Conservation (phyloP, 2,113 vertebrate genomes). For the Rhinolophus sinicus region DNA sequence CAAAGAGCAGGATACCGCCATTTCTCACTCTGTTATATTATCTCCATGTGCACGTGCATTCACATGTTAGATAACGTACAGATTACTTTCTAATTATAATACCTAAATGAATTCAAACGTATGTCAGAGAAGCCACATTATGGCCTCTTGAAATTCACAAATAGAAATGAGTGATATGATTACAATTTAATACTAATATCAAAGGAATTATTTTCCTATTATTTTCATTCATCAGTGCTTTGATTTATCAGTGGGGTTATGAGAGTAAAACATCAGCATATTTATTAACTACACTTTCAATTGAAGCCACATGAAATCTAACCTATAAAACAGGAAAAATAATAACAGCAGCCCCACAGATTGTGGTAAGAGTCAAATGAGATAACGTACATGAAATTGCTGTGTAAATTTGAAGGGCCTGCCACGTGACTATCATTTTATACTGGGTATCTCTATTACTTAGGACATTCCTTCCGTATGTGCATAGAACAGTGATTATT, state of each 20-base stretch:
- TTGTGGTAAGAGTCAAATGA: not conserved
- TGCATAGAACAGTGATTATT: not conserved
- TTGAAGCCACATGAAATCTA: not conserved
- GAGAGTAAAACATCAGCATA: not conserved
- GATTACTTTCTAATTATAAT: conserved; percentile 17
- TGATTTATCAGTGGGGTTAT: conserved; percentile 9
- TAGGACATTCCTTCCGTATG: not conserved
- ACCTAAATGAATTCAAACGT: not conserved
- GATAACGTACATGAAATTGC: not conserved
- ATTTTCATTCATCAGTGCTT: not conserved
- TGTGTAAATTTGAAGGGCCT: not conserved
- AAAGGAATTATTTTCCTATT: conserved; percentile 1
- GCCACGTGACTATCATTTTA: not conserved
- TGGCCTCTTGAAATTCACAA: conserved; percentile 33
- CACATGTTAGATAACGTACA: not conserved
- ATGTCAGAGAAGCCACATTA: not conserved
- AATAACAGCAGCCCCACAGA: not conserved
- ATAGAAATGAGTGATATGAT: not conserved
- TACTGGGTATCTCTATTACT: not conserved
- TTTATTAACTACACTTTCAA: conserved; percentile 23
- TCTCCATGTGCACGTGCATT: not conserved
- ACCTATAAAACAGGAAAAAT: not conserved
- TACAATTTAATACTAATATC: conserved; percentile 20
- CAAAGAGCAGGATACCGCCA: conserved; percentile 1
- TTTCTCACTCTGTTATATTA: not conserved